Conservation (phyloP, 2,113 vertebrate species). For the Ochotona princeps region DNA sequence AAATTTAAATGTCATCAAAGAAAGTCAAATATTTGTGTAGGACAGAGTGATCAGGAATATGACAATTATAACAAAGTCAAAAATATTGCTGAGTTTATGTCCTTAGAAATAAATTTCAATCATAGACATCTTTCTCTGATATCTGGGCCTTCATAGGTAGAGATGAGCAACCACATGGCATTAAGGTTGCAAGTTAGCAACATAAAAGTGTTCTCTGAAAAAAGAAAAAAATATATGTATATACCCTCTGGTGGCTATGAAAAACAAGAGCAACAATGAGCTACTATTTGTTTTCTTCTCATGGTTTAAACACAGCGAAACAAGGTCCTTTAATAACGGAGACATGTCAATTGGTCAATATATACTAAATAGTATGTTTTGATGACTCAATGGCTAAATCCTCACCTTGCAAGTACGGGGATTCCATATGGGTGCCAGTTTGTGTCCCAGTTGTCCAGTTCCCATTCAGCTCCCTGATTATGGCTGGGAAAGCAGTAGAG, state of each 20-base stretch:
- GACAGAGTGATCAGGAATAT: not conserved
- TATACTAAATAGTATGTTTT: not conserved
- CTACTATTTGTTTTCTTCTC: constrained; percentile 32
- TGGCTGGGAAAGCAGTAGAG: too few relatives aligned
- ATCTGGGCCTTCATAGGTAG: not conserved
- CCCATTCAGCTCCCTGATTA: too few relatives aligned
- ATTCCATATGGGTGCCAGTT: too few relatives aligned
- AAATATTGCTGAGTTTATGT: not conserved
- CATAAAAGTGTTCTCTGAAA: not conserved
- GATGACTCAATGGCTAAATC: too few relatives aligned
- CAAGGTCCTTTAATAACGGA: constrained; percentile 1
- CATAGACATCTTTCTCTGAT: not conserved
- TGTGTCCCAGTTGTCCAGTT: too few relatives aligned
- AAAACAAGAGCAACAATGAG: not conserved
- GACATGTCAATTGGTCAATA: constrained; percentile 58
- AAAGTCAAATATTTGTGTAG: not conserved
- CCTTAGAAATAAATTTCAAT: not conserved
- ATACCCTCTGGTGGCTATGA: not conserved
- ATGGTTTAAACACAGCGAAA: not conserved
- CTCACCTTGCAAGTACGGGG: too few relatives aligned
- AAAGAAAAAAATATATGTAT: not conserved
- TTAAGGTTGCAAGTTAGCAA: not conserved
- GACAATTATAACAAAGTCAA: constrained; percentile 2
- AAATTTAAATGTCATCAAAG: constrained; percentile 1
- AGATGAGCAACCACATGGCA: not conserved